Conservation (phyloP, 2,797 vertebrate genomes). For the Cheirogaleus major region DNA sequence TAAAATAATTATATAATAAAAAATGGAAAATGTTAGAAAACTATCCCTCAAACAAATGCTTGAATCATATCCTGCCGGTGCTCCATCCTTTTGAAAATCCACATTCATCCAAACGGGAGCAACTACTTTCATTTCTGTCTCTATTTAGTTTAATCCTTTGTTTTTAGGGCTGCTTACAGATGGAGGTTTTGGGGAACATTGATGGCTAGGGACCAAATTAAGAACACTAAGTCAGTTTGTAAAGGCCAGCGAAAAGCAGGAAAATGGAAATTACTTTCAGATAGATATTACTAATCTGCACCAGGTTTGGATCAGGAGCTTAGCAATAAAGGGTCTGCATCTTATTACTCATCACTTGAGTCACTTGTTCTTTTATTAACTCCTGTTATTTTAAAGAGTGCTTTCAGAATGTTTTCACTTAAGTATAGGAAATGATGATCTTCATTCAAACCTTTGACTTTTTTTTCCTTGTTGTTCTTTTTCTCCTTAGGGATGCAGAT, state of each 20-base stretch:
- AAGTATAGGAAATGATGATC: slow-evolving; percentile 48
- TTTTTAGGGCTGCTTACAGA: not conserved
- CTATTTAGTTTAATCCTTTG: not conserved
- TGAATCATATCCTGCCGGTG: not conserved
- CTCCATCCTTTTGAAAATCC: not conserved
- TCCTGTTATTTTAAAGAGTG: slow-evolving; percentile 52
- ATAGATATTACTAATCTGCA: slow-evolving; percentile 56
- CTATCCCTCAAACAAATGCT: not conserved
- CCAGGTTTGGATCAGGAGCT: slow-evolving; percentile 31
- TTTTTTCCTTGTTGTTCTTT: slow-evolving; percentile 66
- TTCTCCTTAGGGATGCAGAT: slow-evolving; percentile 93
- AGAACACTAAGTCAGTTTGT: not conserved
- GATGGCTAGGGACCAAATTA: slow-evolving; percentile 3
- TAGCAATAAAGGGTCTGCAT: not conserved
- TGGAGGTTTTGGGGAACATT: not conserved
- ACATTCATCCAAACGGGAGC: not conserved
- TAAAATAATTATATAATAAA: not conserved
- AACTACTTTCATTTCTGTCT: not conserved
- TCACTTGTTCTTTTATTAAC: slow-evolving; percentile 45
- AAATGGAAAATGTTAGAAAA: not conserved
- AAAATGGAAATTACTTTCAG: slow-evolving; percentile 66
- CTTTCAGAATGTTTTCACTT: slow-evolving; percentile 63
- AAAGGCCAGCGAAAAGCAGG: slow-evolving; percentile 22
- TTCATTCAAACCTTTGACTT: slow-evolving; percentile 59
- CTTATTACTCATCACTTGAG: slow-evolving; percentile 13